Percentiles rank a stretch among this genome's conserved stretches.
These are phyloP conservation scores for Erpobdella octoculata DNA, from an alignment of 2,888 invertebrate species.

Conservation along the genomic window DNA sequence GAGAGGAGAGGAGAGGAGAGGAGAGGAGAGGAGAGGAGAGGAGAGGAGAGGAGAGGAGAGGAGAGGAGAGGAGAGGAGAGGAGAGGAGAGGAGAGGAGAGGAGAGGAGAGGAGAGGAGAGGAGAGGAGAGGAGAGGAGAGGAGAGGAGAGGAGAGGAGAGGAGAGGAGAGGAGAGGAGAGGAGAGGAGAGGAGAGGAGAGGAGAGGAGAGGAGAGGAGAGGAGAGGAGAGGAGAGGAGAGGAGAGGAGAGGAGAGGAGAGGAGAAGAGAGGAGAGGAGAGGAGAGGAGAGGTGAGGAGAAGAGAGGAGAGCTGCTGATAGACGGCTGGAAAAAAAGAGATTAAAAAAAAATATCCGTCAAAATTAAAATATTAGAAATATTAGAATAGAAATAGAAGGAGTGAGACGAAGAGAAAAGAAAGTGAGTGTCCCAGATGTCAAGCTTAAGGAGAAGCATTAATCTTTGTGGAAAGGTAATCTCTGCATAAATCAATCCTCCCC, in stretches of 20 bases:
- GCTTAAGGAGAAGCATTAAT: too few species aligned
- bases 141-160: conserved; percentile 10
- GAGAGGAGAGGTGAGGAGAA: conserved; percentile 5
- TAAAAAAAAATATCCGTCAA: too few species aligned
- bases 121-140: conserved; percentile 14
- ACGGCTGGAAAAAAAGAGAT: too few species aligned
- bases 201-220: conserved; percentile 22
- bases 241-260: conserved; percentile 9
- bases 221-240: conserved; percentile 21
- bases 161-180: conserved; percentile 20
- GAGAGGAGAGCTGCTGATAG: too few species aligned
- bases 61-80: neutral
- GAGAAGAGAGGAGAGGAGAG: conserved; percentile 20
- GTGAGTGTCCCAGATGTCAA: too few species aligned
- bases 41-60: neutral
- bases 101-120: neutral
- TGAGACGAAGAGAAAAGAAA: too few species aligned
- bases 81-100: conserved; percentile 10
- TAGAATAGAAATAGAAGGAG: too few species aligned
- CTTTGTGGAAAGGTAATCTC: too few species aligned
- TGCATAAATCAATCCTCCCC: too few species aligned
- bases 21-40: conserved; percentile 9
- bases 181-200: conserved; percentile 10
- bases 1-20: neutral
- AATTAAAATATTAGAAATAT: too few species aligned